A percentile compares a stretch with the other conserved stretches of the same genome.
Conservation (phyloP, 2,113 vertebrate species). For the Pangasianodon hypophthalmus region DNA sequence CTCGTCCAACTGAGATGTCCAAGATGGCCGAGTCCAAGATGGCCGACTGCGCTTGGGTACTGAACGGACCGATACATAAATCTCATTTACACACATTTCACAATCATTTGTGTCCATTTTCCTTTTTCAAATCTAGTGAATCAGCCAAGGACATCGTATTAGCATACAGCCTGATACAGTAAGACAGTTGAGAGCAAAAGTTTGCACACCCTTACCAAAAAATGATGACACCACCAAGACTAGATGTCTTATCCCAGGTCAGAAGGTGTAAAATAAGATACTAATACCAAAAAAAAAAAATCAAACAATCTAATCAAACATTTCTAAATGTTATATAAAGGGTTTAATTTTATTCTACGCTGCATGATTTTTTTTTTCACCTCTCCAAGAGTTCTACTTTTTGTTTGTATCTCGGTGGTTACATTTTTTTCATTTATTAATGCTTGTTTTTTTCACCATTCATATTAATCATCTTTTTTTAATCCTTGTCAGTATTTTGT, state of each 20-base stretch:
- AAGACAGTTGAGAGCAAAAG: background rate
- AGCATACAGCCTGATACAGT: background rate
- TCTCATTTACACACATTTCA: background rate
- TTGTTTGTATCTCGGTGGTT: background rate
- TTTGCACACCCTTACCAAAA: background rate
- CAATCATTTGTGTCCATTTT: background rate
- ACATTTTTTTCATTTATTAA: background rate
- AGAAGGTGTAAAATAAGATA: background rate
- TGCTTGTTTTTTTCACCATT: background rate
- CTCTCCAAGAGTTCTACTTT: too few species aligned
- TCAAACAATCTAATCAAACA: background rate
- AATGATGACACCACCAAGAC: background rate
- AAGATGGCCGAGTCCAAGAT: background rate
- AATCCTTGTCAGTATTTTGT: background rate
- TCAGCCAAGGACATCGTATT: background rate
- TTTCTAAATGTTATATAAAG: background rate
- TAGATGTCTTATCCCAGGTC: background rate
- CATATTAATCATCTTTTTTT: background rate
- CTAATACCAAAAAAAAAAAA: background rate
- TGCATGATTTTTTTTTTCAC: too few species aligned
- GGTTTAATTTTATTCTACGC: too few species aligned
- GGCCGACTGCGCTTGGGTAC: background rate
- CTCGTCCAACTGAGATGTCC: background rate
- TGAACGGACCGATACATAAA: background rate
- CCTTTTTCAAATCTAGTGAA: background rate